Base-by-base conservation (phyloP, 1,140 invertebrate species). In the Diabrotica virgifera region DNA sequence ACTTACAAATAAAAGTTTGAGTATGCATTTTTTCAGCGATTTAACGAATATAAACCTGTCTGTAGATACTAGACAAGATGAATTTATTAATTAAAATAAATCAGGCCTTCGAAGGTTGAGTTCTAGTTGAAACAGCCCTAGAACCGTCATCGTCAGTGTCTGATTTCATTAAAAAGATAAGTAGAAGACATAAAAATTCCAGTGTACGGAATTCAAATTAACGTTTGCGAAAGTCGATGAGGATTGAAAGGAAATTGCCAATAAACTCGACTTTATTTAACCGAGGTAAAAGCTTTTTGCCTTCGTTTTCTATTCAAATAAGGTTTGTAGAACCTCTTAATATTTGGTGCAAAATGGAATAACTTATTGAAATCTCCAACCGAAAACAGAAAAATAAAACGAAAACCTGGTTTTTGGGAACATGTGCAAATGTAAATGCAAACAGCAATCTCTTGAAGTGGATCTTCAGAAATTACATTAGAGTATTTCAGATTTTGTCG, bases 401-500 rank as follows among this genome's bases (percentile, higher is more conserved):
- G 51, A 65, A 65, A 65, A 65, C 61, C 6, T 55, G 61, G 37
- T 24, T 55, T 54, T 36, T 55, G 65, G 66, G 65, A 66, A 70
- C 66, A 70, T 68, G 69, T 70, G 64, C 59, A 57, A 46, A 65
- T 50, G 66, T 70, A 68, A 71, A 69, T 69, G 37, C 63, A 36
- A 69, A 64, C 58, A 67, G 66, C 66, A 71, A 71, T 69, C 71
- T 67, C 72, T 73, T 68, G 57, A 69, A 73, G 72, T 72, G 70
- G 72, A 63, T 71, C 56, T 51, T 64, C 66, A 69, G 69, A 72
- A 74, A 74, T 72, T 72, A 66, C 71, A 72, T 74, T 74, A 72
- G 24, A 72, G 24, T 24, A 24, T 24, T 24, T 24, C 24, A 24
- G 24, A 24, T 24, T 24, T 24, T 24, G 4, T 24, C 24, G 24